Conservation (phyloP, 2,113 vertebrate genomes). For the Anseranas semipalmata region DNA sequence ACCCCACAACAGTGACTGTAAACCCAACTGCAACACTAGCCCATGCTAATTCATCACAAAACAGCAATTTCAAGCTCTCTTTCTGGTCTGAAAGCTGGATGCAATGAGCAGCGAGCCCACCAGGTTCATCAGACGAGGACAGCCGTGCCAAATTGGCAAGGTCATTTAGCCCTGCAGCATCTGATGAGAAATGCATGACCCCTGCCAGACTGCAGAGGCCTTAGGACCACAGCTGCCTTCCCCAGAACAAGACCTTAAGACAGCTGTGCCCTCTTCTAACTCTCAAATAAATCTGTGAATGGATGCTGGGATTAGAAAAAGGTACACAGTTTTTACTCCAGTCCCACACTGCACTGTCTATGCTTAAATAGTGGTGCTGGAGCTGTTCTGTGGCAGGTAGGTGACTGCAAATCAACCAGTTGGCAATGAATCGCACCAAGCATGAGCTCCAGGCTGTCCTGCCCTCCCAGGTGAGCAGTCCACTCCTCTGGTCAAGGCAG, state of each 20-base stretch:
- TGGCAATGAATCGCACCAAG: background rate
- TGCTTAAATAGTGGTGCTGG: background rate
- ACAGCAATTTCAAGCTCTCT: background rate
- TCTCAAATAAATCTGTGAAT: background rate
- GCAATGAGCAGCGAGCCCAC: background rate
- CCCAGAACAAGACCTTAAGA: background rate
- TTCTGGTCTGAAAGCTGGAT: background rate
- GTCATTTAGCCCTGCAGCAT: background rate
- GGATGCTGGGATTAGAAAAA: background rate
- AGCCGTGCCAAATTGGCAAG: background rate
- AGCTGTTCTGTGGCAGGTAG: background rate
- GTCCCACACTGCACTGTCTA: accelerated
- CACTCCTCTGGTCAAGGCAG: background rate
- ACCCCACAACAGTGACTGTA: background rate
- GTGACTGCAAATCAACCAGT: background rate
- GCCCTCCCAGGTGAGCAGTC: background rate
- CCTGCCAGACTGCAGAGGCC: background rate
- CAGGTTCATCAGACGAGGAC: background rate
- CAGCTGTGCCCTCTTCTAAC: background rate
- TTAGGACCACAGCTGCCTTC: background rate
- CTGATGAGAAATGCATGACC: background rate
- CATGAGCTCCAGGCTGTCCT: background rate
- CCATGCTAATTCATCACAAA: background rate
- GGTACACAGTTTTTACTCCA: background rate
- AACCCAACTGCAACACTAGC: background rate